Base-by-base conservation (phyloP, 2,797 vertebrate genomes). In the Mallotus villosus region DNA sequence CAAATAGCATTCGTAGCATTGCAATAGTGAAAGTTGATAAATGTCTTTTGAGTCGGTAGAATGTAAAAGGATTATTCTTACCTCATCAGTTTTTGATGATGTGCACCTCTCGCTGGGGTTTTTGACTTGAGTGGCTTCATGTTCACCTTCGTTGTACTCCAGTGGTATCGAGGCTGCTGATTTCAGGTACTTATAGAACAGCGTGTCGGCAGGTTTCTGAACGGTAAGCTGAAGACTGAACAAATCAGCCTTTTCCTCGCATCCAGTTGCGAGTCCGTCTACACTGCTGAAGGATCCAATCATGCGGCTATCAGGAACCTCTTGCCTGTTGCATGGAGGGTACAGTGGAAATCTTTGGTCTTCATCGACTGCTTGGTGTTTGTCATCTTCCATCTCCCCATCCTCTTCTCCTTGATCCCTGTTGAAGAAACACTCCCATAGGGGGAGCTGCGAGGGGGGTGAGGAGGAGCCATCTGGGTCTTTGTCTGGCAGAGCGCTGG, bases 151-250 rank as follows among this genome's bases (percentile, higher is more conserved):
- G 68, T 78, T 86, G 72, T 8, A 17, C 27, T 88, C 82, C 19
- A 69, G 75, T 3, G 74, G 63, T 37, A 71, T 68, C 58, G 49
- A 84, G 41, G 73, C 74, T 89, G 27, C 86, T 82, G 87, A 87
- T 79, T 90, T 91, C 69, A 94, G 86, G 80, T 92, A 93, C 37
- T 94, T 88, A 82, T 93, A 92, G 67, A 92, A 93, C 8, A 75
- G 91, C 58, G 87, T 93, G 51, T 80, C 82, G 68, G 82, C 32
- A 66, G 84, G 73, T 55, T 88, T 77, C 75, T 83, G 81, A 25
- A 74, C 51, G 22, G 85, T 84, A 8, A 64, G 24, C 60, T 1
- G 74, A 51, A n/a, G 61, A 66, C 2, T 73, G 86, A 76, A 72
- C 60, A 68, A 78, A 49, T 34, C 51, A 68, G 68, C 57, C 53